phyloP scores from a whole-genome alignment of 2,888 invertebrate species.

The Meandrusa payeni region DNA sequence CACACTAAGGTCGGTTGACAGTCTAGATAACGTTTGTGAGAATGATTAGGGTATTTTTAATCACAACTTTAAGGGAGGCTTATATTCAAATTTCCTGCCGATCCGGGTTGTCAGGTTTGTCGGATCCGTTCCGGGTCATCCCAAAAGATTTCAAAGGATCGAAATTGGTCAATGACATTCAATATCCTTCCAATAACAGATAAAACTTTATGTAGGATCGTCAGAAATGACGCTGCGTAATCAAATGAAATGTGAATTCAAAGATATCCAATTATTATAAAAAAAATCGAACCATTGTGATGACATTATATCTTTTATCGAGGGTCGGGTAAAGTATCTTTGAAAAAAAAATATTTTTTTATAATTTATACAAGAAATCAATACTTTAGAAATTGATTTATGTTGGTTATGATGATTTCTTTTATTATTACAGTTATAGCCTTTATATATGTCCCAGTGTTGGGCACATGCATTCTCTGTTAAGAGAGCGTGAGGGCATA shows the following conservation, averaged over 20 bases:
- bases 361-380: too few species aligned
- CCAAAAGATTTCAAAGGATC: slow-evolving; percentile 4
- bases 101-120: slow-evolving; percentile 14
- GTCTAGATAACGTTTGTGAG: neutral
- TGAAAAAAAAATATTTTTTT: too few species aligned
- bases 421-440: too few species aligned
- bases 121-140: slow-evolving; percentile 14
- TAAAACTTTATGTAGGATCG: slow-evolving; percentile 21
- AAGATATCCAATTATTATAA: neutral
- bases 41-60: slow-evolving; percentile 4
- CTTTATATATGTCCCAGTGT: too few species aligned
- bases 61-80: slow-evolving; percentile 12
- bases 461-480: too few species aligned
- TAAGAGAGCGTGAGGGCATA: too few species aligned
- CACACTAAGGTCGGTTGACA: neutral
- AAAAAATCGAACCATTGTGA: neutral
- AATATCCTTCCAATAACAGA: slow-evolving; percentile 20
- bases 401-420: too few species aligned
- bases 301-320: too few species aligned
- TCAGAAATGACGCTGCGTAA: neutral
- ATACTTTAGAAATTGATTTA: too few species aligned
- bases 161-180: slow-evolving; percentile 18
- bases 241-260: neutral
- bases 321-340: too few species aligned
- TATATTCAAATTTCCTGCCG: slow-evolving; percentile 21